phyloP scores from a whole-genome alignment of 2,113 vertebrate species.

The Ailurus styani region DNA sequence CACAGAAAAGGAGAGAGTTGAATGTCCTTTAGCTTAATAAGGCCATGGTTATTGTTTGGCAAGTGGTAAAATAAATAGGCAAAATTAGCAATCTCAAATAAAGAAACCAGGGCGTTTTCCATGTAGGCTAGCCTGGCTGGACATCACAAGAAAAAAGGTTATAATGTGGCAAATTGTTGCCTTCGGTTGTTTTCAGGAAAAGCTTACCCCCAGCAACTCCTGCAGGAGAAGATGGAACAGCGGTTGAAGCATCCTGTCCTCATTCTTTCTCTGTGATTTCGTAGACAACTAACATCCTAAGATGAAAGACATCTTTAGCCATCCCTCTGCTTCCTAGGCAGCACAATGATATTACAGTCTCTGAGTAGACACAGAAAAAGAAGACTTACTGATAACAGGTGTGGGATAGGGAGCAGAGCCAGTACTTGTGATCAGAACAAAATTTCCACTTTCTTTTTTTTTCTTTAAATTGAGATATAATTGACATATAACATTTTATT shows the following conservation, averaged over 20 bases:
- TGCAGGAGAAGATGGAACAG: neutral
- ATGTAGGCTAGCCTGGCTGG: neutral
- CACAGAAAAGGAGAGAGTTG: neutral
- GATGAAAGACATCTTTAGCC: neutral
- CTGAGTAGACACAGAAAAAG: neutral
- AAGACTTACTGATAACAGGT: neutral
- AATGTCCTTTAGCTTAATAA: neutral
- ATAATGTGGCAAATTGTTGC: neutral
- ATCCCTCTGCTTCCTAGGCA: neutral
- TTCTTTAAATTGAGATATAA: neutral
- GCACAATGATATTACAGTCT: neutral
- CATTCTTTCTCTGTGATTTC: neutral
- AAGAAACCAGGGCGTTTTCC: neutral
- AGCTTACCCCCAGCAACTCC: neutral
- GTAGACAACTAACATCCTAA: neutral
- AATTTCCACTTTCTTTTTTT: neutral
- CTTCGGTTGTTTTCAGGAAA: neutral
- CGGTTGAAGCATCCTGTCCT: neutral
- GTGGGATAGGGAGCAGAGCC: neutral
- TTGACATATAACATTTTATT: neutral
- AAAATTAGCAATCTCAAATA: neutral
- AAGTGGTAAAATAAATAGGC: neutral
- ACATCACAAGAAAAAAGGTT: neutral
- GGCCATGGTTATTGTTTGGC: neutral
- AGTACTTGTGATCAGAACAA: neutral